These are phyloP conservation scores for Cheirogaleus major DNA, from an alignment of 2,797 vertebrate species.

Conservation along the genomic window DNA sequence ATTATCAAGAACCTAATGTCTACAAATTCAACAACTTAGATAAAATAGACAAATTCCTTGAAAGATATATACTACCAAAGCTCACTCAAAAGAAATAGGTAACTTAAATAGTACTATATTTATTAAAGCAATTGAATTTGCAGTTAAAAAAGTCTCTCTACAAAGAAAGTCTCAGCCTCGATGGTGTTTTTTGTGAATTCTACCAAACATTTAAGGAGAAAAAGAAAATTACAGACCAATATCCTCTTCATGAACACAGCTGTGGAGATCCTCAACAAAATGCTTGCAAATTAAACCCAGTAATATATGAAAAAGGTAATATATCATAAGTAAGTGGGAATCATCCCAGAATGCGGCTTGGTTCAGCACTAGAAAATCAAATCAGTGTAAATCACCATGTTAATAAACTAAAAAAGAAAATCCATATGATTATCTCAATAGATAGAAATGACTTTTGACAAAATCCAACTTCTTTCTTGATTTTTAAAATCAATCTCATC, in stretches of 20 bases:
- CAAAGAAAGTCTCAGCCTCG: not conserved
- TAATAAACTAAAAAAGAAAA: not conserved
- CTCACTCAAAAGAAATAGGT: not conserved
- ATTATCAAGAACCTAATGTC: not conserved
- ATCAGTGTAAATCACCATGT: not conserved
- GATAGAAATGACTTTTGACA: not conserved
- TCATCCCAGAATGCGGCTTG: not conserved
- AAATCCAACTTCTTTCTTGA: not conserved
- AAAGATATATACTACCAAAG: not conserved
- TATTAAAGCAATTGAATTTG: not conserved
- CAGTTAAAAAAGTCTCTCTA: not conserved
- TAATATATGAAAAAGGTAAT: not conserved
- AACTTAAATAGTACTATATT: not conserved
- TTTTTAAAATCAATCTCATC: not conserved
- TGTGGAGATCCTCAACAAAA: not conserved
- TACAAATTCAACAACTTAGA: not conserved
- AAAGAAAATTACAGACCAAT: not conserved
- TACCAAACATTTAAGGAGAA: not conserved
- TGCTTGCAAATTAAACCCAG: not conserved
- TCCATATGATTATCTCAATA: not conserved
- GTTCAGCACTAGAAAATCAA: not conserved
- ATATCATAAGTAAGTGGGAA: not conserved
- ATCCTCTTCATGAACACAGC: not conserved
- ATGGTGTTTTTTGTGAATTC: not conserved
- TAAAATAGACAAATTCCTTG: not conserved